Evolutionary conservation across 2,888 invertebrate species (phyloP).

Genomic region (Drosophila phalerata): DNA sequence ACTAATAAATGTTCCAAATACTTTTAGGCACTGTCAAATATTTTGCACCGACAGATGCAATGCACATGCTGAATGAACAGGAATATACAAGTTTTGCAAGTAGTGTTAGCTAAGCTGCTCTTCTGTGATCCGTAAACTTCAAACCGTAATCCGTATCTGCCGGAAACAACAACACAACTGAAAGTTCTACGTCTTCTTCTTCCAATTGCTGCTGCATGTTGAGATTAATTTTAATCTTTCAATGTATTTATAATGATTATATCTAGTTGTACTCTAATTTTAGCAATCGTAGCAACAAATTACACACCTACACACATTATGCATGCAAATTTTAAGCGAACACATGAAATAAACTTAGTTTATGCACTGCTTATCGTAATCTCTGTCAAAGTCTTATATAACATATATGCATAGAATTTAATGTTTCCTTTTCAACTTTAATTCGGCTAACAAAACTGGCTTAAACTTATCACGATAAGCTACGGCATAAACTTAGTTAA

Average conservation of each 20-base stretch:
- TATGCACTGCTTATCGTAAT: slow-evolving; percentile 28
- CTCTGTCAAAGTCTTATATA: slow-evolving; percentile 7
- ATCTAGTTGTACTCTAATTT: slow-evolving; percentile 42
- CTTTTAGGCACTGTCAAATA: slow-evolving; percentile 87
- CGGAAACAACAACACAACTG: slow-evolving; percentile 31
- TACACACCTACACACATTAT: slow-evolving; percentile 30
- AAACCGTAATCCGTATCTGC: slow-evolving; percentile 24
- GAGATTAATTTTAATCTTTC: slow-evolving; percentile 36
- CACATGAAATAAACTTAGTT: slow-evolving; percentile 21
- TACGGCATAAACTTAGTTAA: slow-evolving; percentile 18
- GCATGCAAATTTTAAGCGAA: slow-evolving; percentile 35
- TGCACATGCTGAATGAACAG: slow-evolving; percentile 88
- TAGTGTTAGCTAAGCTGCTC: slow-evolving; percentile 76
- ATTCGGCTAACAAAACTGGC: not conserved
- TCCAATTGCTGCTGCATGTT: slow-evolving; percentile 63
- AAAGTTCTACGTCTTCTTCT: slow-evolving; percentile 35
- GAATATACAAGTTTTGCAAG: slow-evolving; percentile 71
- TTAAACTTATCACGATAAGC: slow-evolving; percentile 19
- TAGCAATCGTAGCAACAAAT: slow-evolving; percentile 37
- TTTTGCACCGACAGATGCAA: slow-evolving; percentile 89
- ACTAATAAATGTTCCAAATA: slow-evolving; percentile 50
- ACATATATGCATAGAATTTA: no score
- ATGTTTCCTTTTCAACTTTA: not conserved
- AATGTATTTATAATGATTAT: slow-evolving; percentile 45
- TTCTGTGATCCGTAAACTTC: slow-evolving; percentile 45